These are phyloP conservation scores for Trichomalopsis sarcophagae DNA, from an alignment of 1,140 invertebrate species.

Conservation along the genomic window DNA sequence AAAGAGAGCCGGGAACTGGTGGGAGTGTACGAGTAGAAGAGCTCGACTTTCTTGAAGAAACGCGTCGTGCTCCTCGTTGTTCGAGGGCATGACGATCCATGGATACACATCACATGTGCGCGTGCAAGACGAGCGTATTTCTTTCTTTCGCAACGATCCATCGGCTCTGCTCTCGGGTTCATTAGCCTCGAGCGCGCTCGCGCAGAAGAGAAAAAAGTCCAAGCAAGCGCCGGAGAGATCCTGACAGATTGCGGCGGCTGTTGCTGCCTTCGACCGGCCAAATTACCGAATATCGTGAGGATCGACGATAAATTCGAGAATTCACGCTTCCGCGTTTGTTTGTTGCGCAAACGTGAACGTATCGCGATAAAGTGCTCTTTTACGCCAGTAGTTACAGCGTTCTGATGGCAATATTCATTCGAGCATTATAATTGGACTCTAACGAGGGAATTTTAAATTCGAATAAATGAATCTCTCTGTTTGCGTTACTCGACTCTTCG, in stretches of 20 bases:
- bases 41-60: constrained; percentile 17
- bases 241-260: not conserved
- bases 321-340: too few relatives aligned
- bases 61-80: constrained; percentile 1
- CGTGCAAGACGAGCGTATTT: constrained; percentile 9
- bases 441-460: too few relatives aligned
- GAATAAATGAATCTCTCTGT: too few relatives aligned
- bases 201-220: not conserved
- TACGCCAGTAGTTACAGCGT: too few relatives aligned
- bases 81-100: constrained; percentile 25
- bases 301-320: not conserved
- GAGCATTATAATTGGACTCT: too few relatives aligned
- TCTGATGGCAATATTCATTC: too few relatives aligned
- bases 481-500: too few relatives aligned
- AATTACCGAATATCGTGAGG: not conserved
- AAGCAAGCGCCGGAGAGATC: not conserved
- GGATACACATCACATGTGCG: not conserved
- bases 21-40: not conserved
- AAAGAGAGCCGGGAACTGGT: not conserved
- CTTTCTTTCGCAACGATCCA: constrained; percentile 36
- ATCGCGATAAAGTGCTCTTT: too few relatives aligned
- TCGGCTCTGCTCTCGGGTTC: constrained; percentile 12
- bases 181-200: constrained; percentile 2
- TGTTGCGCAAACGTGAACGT: too few relatives aligned
- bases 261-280: not conserved